Base-by-base conservation (phyloP, 2,113 vertebrate genomes). In the Caranx melampygus region DNA sequence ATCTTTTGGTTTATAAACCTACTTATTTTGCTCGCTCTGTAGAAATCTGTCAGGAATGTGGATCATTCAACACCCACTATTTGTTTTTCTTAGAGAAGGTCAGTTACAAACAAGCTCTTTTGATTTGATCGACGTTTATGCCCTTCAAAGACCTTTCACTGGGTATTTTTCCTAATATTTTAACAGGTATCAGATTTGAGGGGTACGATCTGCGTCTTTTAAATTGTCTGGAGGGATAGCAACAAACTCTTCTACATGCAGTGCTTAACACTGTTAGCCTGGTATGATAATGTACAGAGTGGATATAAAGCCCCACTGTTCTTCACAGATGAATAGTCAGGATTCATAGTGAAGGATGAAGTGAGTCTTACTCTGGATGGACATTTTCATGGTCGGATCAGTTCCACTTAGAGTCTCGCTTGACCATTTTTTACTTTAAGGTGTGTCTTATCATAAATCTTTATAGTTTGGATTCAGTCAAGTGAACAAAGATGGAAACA, bases 281-380 rank as follows among this genome's bases (percentile, higher is more conserved):
- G 60, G 74, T 82, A 78, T 89, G 88, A 83, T 86, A 82, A 92
- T 87, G 87, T 89, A 79, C 79, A 78, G 12, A 67, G 63, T 61
- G 58, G 55, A 71, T 49, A 92, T 88, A 92, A 92, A 88, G 88
- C 40, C 3, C 72, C 80, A 86, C 87, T 91, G 90, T 92, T 90
- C 77, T 75, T 7, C 57, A 34, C 44, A n/a, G 42, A 89, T 92
- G 86, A 92, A 91, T 92, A 78, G 79, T 82, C 69, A 83, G 58
- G 79, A 93, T 90, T 91, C 88, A 92, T 74, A 59, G 57, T 12
- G 62, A 54, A 72, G 71, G 58, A 83, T 78, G 77, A 83, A 84
- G 73, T 76, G 70, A 72, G 59, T 84, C 66, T 81, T n/a, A 31
- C 57, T 82, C 67, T 83, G 34, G 47, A 64, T 13, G 59, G 70